Percentiles rank a stretch among this genome's conserved stretches.
Evolutionary conservation across 2,113 vertebrate species (phyloP).

Genomic region (Sinocyclocheilus anshuiensis): DNA sequence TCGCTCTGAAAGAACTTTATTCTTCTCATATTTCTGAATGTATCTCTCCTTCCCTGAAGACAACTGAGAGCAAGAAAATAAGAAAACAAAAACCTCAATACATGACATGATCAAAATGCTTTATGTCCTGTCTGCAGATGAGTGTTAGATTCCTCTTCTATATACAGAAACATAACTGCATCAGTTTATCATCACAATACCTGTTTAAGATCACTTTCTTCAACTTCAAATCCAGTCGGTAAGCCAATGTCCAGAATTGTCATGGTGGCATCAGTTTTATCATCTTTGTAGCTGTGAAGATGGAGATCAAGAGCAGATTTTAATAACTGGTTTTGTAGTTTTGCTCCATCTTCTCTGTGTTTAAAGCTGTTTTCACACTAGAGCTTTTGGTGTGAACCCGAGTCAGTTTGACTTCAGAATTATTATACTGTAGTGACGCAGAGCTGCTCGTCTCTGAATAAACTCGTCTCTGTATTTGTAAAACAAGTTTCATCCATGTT

Average conservation of each 20-base stretch:
- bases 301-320: not conserved
- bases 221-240: constrained; percentile 64
- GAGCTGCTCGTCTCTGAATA: no score
- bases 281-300: constrained; percentile 39
- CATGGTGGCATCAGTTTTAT: constrained; percentile 64
- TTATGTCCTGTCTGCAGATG: not conserved
- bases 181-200: constrained; percentile 37
- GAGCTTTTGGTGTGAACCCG: no score
- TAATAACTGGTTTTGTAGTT: not conserved
- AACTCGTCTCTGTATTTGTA: no score
- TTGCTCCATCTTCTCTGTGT: not conserved
- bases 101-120: not conserved
- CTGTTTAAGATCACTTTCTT: constrained; percentile 59
- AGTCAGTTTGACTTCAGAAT: no score
- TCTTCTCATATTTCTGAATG: not conserved
- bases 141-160: not conserved
- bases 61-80: not conserved
- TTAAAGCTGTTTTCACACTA: no score
- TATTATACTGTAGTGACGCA: no score
- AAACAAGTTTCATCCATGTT: no score
- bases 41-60: not conserved
- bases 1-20: not conserved
- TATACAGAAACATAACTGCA: not conserved
- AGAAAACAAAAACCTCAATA: not conserved
- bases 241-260: constrained; percentile 66